Conservation (phyloP, 2,888 invertebrate species). For the Dynastes tityus region DNA sequence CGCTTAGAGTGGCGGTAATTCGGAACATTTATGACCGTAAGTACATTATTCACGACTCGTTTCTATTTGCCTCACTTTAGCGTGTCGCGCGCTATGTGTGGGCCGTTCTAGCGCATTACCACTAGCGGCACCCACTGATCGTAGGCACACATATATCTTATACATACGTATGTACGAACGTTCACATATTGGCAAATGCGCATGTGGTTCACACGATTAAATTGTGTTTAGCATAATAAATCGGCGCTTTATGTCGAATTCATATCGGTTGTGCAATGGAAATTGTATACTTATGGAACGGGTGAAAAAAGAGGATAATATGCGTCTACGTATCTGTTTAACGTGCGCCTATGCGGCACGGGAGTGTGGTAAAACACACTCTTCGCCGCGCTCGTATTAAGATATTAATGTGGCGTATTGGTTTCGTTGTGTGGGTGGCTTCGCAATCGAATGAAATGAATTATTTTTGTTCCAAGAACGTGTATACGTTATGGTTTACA, state of each 20-base stretch:
- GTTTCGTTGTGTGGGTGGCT: neutral
- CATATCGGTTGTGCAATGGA: constrained; percentile 14
- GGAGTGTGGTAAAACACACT: neutral
- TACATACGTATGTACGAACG: neutral
- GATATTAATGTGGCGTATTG: constrained; percentile 6
- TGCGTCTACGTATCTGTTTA: neutral
- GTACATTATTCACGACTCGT: constrained; percentile 6
- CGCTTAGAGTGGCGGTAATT: too few relatives aligned
- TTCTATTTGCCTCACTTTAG: neutral
- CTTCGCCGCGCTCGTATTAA: neutral
- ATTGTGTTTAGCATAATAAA: constrained; percentile 36
- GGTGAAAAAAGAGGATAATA: constrained; percentile 19
- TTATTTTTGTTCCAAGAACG: neutral
- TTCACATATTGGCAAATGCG: neutral
- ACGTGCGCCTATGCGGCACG: neutral
- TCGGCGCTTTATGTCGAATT: constrained; percentile 28
- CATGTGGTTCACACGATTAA: constrained; percentile 18
- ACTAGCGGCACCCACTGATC: constrained; percentile 25
- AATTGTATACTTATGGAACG: neutral
- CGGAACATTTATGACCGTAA: too few relatives aligned
- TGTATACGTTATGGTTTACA: too few relatives aligned
- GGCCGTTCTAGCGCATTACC: constrained; percentile 18
- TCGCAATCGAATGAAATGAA: neutral
- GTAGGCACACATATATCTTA: constrained; percentile 14
- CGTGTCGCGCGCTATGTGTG: constrained; percentile 16